Percentiles rank a stretch among this genome's conserved stretches.
These are phyloP conservation scores for Mesochorus sp. DNA, from an alignment of 2,888 invertebrate genomes.

Conservation along the genomic window DNA sequence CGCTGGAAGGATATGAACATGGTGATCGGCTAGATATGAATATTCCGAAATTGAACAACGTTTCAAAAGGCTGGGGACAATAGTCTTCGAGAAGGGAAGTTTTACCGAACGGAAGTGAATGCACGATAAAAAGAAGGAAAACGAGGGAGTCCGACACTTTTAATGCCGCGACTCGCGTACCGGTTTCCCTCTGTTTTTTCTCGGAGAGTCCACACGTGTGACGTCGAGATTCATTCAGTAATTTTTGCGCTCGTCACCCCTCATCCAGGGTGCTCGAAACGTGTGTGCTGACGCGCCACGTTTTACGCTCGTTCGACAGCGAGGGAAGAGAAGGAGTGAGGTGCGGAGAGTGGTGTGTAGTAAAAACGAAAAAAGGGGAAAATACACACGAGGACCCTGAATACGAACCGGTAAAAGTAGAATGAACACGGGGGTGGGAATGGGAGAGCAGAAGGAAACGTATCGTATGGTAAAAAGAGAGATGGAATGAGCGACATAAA, in stretches of 20 bases:
- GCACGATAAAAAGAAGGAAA: no score
- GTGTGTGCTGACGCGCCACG: conserved; percentile 63
- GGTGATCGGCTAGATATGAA: no score
- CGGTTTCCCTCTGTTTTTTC: no score
- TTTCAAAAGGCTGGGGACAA: no score
- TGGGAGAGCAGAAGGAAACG: conserved; percentile 26
- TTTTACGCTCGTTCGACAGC: conserved; percentile 59
- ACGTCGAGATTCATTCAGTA: conserved; percentile 82
- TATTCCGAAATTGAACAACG: no score
- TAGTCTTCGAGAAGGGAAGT: no score
- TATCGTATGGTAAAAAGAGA: conserved; percentile 44
- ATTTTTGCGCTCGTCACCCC: conserved; percentile 81
- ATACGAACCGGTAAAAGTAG: conserved; percentile 40
- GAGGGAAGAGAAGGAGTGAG: conserved; percentile 31
- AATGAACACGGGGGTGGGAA: conserved; percentile 62
- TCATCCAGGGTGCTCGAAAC: conserved; percentile 47
- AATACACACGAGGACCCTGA: conserved; percentile 49
- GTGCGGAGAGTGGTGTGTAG: conserved; percentile 44
- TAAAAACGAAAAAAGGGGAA: conserved; percentile 58
- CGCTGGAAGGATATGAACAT: no score
- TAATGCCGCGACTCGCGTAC: conserved; percentile 63
- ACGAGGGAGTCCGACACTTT: conserved; percentile 74
- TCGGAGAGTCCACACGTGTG: conserved; percentile 72
- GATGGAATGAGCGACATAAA: conserved; percentile 45
- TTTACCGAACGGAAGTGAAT: no score